Conservation (phyloP, 1,140 invertebrate species). For the Drosophila funebris region DNA sequence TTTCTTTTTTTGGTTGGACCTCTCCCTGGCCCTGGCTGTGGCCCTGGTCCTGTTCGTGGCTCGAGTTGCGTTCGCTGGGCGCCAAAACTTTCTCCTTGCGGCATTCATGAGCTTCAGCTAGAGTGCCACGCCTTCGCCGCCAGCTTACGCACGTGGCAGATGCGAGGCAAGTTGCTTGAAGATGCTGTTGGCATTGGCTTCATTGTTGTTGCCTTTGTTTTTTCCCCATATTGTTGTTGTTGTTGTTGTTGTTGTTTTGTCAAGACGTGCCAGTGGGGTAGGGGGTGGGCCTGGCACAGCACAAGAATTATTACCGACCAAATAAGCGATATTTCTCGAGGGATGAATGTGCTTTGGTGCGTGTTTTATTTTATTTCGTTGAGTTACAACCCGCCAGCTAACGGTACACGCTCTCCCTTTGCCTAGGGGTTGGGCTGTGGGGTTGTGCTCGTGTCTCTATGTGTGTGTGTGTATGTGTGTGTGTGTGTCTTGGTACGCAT, state of each 20-base stretch:
- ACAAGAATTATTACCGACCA: conserved; percentile 83
- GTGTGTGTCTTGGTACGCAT: conserved; percentile 64
- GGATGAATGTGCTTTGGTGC: conserved; percentile 84
- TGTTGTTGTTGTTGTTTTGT: conserved; percentile 46
- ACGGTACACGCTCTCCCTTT: conserved; percentile 58
- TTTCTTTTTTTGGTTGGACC: neutral
- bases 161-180: conserved; percentile 40
- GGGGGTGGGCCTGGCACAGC: conserved; percentile 25
- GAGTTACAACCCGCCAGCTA: conserved; percentile 79
- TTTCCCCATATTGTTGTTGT: conserved; percentile 39
- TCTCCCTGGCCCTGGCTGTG: too few relatives aligned
- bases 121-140: conserved; percentile 24
- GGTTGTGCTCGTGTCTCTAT: conserved; percentile 3
- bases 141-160: conserved; percentile 70
- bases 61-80: conserved; percentile 56
- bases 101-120: conserved; percentile 56
- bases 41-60: conserved; percentile 15
- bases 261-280: conserved; percentile 28
- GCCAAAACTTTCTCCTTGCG: conserved; percentile 78
- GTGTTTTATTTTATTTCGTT: conserved; percentile 84
- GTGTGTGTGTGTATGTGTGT: conserved; percentile 19
- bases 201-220: conserved; percentile 63
- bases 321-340: conserved; percentile 84
- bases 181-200: conserved; percentile 63
- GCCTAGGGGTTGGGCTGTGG: conserved; percentile 40